phyloP scores from a whole-genome alignment of 2,113 vertebrate genomes.

The Falcunculus frontatus region DNA sequence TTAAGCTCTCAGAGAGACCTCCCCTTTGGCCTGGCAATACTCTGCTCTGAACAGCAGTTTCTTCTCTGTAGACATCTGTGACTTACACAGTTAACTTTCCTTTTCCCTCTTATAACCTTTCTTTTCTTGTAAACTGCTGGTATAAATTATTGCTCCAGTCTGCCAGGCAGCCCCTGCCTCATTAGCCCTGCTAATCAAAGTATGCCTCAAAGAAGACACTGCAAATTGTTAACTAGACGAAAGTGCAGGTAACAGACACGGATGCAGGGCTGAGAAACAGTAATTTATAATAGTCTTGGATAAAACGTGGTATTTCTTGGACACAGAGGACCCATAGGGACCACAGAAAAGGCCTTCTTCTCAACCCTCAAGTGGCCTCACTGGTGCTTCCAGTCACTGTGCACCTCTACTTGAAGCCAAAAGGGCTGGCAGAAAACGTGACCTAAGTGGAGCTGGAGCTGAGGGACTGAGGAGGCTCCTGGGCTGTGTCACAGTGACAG shows the following conservation, averaged over 20 bases:
- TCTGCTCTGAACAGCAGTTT: background rate
- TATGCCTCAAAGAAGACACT: background rate
- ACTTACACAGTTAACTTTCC: background rate
- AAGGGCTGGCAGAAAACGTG: background rate
- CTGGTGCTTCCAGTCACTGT: background rate
- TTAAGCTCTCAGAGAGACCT: background rate
- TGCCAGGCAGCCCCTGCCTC: background rate
- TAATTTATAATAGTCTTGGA: background rate
- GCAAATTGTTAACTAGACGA: background rate
- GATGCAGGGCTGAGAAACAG: background rate
- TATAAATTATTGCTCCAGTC: background rate
- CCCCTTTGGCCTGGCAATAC: background rate
- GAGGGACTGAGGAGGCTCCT: background rate
- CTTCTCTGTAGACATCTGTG: background rate
- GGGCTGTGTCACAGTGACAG: background rate
- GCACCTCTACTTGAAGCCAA: background rate
- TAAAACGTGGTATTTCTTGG: background rate
- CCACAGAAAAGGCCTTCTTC: background rate
- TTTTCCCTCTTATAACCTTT: background rate
- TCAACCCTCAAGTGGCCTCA: background rate
- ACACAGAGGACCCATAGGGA: background rate
- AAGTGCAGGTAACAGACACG: background rate
- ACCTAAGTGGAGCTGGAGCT: background rate
- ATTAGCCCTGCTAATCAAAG: slow-evolving; percentile 37
- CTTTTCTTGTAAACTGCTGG: background rate